Evolutionary conservation across 2,113 vertebrate species (phyloP), one percentile per base, ranked within the genome.

Genomic region (Cyprinus carpio): DNA sequence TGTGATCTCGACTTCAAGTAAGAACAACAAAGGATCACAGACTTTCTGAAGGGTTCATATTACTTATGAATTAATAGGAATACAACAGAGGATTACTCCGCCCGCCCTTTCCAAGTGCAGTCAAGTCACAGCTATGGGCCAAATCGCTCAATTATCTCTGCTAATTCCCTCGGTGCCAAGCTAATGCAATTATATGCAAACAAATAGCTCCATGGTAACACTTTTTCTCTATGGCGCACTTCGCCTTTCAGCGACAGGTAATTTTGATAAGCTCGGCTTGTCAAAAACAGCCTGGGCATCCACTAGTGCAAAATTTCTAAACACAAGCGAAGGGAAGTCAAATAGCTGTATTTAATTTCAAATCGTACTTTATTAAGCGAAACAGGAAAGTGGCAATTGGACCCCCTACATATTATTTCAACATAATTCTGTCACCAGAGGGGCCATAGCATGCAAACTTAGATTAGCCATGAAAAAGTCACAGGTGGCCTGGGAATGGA

Each of bases 111-210:
- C 85, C 84, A 85, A 90, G 91, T 88, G 85, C 89, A 92, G 87
- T 91, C 81, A 77, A 90, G 88, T 91, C 89, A 87, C 87, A 92
- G 92, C 93, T 91, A 93, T 89, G 90, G 91, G 91, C 92, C 90
- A 93, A 92, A 92, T 89, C 86, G 89, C 87, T 92, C 93, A 91
- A 93, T 94, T 92, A 91, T 89, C 87, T 92, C 83, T 85, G 86
- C 88, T 92, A 92, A 93, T 93, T 93, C 89, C 90, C 90, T 76
- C 87, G 87, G 91, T 89, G 89, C 88, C 81, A 65, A 88, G 87
- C 88, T 92, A 90, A 93, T 93, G 89, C 89, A 93, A 93, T 93
- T 91, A 92, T 75, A 89, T 89, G 89, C 89, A 88, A 94, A 93
- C 85, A 92, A 90, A 94, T 91, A 90, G 72, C 87, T 88, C 87